These are phyloP conservation scores for Leistus spinibarbis DNA, from an alignment of 2,888 invertebrate genomes.

Conservation along the genomic window DNA sequence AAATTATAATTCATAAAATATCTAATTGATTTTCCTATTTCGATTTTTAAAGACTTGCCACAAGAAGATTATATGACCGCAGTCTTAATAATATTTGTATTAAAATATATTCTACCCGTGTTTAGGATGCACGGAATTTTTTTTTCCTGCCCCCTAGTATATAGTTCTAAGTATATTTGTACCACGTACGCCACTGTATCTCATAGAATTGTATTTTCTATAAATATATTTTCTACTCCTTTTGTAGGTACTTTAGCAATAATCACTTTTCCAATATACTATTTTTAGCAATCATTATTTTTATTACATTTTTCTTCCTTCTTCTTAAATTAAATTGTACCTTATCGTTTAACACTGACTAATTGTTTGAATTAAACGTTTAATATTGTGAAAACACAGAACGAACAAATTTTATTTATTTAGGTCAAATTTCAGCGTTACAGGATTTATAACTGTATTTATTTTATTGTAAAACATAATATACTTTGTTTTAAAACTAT, in stretches of 20 bases:
- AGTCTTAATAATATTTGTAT: neutral
- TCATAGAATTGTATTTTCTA: conserved; percentile 52
- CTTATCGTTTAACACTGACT: neutral
- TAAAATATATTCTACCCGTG: neutral
- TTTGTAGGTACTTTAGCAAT: neutral
- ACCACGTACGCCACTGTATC: conserved; percentile 51
- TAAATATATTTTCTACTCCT: neutral
- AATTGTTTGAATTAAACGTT: too few species aligned
- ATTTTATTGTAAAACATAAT: too few species aligned
- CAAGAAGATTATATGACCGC: too few species aligned
- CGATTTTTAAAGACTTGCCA: too few species aligned
- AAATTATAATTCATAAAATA: too few species aligned
- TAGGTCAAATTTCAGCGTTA: too few species aligned
- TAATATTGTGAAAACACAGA: too few species aligned
- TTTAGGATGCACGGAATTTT: neutral
- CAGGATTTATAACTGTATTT: too few species aligned
- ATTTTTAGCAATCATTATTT: neutral
- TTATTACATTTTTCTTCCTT: neutral
- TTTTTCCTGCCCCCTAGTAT: neutral
- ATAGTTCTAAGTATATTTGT: conserved; percentile 39
- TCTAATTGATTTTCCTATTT: too few species aligned
- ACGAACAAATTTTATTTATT: too few species aligned
- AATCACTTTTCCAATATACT: neutral
- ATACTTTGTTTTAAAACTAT: too few species aligned
- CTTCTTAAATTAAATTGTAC: neutral